Percentiles rank a stretch among this genome's conserved stretches.
Evolutionary conservation across 2,797 vertebrate genomes (phyloP).

Genomic region (Cryptoblepharus egeriae): DNA sequence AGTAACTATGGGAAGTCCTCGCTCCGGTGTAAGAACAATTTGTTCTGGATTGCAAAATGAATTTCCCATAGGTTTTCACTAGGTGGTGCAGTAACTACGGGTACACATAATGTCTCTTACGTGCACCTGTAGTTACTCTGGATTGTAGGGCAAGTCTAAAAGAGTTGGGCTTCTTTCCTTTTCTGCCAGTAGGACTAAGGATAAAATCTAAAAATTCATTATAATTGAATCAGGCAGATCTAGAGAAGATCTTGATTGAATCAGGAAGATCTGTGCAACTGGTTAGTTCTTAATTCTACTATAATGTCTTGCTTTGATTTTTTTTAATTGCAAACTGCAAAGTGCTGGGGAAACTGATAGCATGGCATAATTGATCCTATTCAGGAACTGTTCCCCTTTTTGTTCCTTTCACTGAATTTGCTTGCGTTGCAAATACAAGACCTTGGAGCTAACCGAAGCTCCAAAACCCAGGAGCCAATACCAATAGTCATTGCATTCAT

Average conservation of each 20-base stretch:
- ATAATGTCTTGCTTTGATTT: slow-evolving; percentile 6
- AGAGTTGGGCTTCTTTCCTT: not conserved
- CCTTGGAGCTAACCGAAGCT: no score
- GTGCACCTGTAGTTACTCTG: no score
- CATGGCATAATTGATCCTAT: slow-evolving; percentile 10
- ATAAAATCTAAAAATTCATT: not conserved
- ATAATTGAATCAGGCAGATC: not conserved
- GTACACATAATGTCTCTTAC: no score
- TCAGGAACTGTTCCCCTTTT: slow-evolving; percentile 21
- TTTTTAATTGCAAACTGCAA: slow-evolving; percentile 13
- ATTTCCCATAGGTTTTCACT: no score
- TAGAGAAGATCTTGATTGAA: no score
- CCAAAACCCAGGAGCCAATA: slow-evolving; percentile 47
- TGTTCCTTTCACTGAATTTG: slow-evolving; percentile 48
- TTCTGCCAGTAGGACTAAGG: not conserved
- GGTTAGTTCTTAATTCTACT: not conserved
- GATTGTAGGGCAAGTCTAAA: no score
- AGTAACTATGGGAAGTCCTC: no score
- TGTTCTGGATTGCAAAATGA: no score
- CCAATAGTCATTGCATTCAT: slow-evolving; percentile 51
- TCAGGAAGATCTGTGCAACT: not conserved
- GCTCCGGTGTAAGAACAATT: no score
- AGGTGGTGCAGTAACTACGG: no score
- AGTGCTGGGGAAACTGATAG: slow-evolving; percentile 1
- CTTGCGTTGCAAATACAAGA: slow-evolving; percentile 57